A percentile compares a stretch with the other conserved stretches of the same genome.
phyloP scores from a whole-genome alignment of 2,797 vertebrate genomes.

The Manis crassicaudata region DNA sequence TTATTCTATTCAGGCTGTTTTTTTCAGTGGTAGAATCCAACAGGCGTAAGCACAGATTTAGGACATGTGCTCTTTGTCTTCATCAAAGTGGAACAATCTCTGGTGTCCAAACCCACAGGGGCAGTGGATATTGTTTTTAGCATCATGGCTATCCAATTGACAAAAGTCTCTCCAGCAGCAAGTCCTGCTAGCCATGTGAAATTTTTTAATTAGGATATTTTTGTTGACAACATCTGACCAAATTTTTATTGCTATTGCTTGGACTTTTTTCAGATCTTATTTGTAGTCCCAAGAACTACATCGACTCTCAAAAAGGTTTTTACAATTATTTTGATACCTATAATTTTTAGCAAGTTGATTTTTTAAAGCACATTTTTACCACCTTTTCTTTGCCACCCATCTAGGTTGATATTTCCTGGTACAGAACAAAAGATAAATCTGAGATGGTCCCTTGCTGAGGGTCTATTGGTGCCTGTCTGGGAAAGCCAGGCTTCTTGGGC shows the following conservation, averaged over 20 bases:
- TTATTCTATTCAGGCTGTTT: not conserved
- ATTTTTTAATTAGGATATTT: constrained; percentile 1
- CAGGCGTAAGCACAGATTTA: not conserved
- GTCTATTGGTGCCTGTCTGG: not conserved
- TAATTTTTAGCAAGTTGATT: not conserved
- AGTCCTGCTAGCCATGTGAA: not conserved
- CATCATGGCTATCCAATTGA: not conserved
- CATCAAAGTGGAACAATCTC: not conserved
- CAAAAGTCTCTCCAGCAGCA: not conserved
- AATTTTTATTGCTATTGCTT: not conserved
- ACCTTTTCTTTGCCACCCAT: not conserved
- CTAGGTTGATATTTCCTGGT: not conserved
- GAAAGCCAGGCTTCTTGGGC: not conserved
- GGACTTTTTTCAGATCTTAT: not conserved
- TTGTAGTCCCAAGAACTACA: not conserved
- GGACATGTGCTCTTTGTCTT: not conserved
- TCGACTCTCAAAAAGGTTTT: not conserved
- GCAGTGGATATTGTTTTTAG: not conserved
- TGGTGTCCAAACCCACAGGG: not conserved
- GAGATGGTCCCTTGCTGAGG: not conserved
- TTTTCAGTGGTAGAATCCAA: not conserved
- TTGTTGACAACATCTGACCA: not conserved
- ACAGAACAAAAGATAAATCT: not conserved
- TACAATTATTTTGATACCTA: not conserved
- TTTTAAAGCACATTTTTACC: not conserved